Conservation (phyloP, 2,113 vertebrate genomes). For the Australoheros scitulus region DNA sequence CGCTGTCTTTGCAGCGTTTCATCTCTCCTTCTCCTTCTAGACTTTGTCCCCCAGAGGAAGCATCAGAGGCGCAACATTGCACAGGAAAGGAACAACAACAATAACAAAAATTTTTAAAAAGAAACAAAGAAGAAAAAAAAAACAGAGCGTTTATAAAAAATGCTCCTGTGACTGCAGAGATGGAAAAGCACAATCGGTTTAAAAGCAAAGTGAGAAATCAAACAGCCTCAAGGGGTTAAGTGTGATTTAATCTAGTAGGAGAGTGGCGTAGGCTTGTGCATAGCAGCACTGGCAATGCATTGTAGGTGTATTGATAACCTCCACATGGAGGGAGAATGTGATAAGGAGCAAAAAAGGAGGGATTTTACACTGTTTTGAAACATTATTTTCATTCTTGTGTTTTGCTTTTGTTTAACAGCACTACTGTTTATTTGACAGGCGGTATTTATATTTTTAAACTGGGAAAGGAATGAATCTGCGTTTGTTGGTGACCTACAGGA, state of each 20-base stretch:
- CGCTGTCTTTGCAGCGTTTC: slow-evolving; percentile 40
- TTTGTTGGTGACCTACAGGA: accelerated
- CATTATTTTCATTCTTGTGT: slow-evolving; percentile 1
- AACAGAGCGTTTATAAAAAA: slow-evolving; percentile 20
- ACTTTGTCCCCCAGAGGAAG: slow-evolving; percentile 40
- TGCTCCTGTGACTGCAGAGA: slow-evolving; percentile 15
- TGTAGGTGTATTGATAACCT: slow-evolving; percentile 61
- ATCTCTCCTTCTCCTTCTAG: slow-evolving; percentile 44
- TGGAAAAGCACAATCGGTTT: slow-evolving; percentile 48
- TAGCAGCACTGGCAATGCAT: slow-evolving; percentile 26
- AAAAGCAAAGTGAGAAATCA: slow-evolving; percentile 57
- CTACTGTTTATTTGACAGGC: not conserved
- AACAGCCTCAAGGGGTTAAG: slow-evolving; percentile 57
- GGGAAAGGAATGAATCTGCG: not conserved
- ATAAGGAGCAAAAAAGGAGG: slow-evolving; percentile 33
- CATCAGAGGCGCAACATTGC: slow-evolving; percentile 32
- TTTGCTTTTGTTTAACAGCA: slow-evolving; percentile 4
- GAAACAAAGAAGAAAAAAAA: not conserved
- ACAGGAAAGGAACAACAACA: no score
- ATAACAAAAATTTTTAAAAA: not conserved
- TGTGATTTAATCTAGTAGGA: slow-evolving; percentile 58
- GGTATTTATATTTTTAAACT: not conserved
- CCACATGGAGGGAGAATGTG: slow-evolving; percentile 36
- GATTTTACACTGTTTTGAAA: slow-evolving; percentile 10
- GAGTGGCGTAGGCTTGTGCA: slow-evolving; percentile 50